Base-by-base conservation (phyloP, 2,113 vertebrate genomes). In the Ursus arctos region DNA sequence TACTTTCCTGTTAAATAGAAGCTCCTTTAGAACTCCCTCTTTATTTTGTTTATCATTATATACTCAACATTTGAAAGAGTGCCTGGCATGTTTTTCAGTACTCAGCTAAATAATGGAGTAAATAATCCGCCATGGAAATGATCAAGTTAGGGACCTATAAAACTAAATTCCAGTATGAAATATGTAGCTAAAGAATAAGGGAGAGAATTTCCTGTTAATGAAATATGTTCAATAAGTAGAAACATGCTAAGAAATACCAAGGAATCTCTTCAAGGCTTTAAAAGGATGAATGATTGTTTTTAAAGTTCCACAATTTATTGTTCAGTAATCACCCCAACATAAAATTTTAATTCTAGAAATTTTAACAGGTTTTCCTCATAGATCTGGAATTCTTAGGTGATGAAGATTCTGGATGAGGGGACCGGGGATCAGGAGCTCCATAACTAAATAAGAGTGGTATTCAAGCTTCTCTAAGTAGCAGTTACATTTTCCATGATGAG, bases 341-440 rank as follows among this genome's bases (percentile, higher is more conserved):
- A 47, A 77, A 43, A 72, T 40, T 92, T 95, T 89, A 95, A 80
- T 74, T 92, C 43, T 80, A 31, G 31, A 92, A 79, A 67, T n/a
- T 84, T 74, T 72, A 31, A 31, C 31, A 51, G 18, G 9, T 74
- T 95, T 40, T 97, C 49, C 18, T 61, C 18, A 53, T n/a, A 53
- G 74, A 80, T 80, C 65, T 74, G 57, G 51, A 92, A 59, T 92
- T 67, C 36, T 47, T 76, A 74, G 55, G 47, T 69, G 55, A 76
- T 55, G 9, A 80, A 11, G 33, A 69, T 21, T 72, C 40, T 33
- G 74, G 31, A 72, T 2, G 2, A 95, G 13, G 14, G 61, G 3
- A 4, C 49, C 47, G 49, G 14, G 22, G 43, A 63, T 36, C 18
- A 18, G 24, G 22, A 16, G 89, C 13, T 72, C 36, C 47, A 67